Base-by-base conservation (phyloP, 2,113 vertebrate species). In the Otolemur garnettii region DNA sequence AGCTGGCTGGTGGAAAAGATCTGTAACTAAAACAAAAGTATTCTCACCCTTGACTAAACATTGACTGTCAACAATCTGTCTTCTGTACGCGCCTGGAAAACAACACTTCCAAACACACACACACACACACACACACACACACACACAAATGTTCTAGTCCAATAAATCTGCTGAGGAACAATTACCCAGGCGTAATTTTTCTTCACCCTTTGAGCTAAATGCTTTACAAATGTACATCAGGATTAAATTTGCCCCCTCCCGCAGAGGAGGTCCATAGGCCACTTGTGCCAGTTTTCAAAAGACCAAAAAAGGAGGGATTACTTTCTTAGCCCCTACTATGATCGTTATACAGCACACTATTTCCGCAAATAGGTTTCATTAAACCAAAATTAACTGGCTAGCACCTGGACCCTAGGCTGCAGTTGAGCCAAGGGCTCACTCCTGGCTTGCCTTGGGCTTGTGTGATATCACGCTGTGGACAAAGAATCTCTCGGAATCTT, bases 31-130 rank as follows among this genome's bases (percentile, higher is more conserved):
- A 95, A 98, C 92, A 97, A 87, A 98, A 92, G 74, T 60, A 60
- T 86, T 97, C 94, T 97, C 98, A 93, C 84, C 64, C 97, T n/a
- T 98, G 94, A 97, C 95, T 97, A 97, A 98, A 98, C 97, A 97
- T 95, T 97, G 60, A 91, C 95, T 97, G 81, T 94, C 89, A 97
- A 97, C 0, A 35, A 95, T 94, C 97, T 98, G 96, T 96, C 96
- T 97, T 96, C 96, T 97, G 95, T 95, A 62, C 97, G 94, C 90
- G 97, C 80, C 1, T 0, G 71, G 93, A 95, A 93, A 98, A 87
- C 72, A 98, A 62, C 77, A 80, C 84, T 79, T 42, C 28, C 80
- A 93, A 97, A 96, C 55, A 94, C 75, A 82, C 55, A 74, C 77
- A 42, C 59, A 68, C 59, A 96, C 90, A 38, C 19, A 2, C 69